Percentiles rank a stretch among this genome's conserved stretches.
Evolutionary conservation across 2,888 invertebrate species (phyloP).

Genomic region (Ethmia dodecea): DNA sequence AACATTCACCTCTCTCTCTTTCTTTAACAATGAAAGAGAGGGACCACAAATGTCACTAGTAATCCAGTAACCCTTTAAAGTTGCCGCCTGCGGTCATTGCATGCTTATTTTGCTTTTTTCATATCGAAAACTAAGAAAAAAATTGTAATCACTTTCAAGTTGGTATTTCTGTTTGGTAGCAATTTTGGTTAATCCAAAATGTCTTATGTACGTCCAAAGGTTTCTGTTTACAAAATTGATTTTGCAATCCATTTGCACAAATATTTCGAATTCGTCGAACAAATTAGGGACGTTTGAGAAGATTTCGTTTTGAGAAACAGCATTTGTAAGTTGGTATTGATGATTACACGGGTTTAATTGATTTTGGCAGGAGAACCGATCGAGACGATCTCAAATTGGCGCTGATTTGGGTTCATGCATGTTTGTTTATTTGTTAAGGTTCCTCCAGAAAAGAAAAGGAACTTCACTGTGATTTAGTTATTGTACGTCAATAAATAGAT

Average conservation of each 20-base stretch:
- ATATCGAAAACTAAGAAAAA: conserved; percentile 67
- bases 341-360: conserved; percentile 64
- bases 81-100: conserved; percentile 63
- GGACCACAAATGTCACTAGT: conserved; percentile 45
- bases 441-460: too few relatives aligned
- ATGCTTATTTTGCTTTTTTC: conserved; percentile 55
- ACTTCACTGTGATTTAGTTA: too few relatives aligned
- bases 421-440: conserved; percentile 48
- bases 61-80: conserved; percentile 48
- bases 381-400: conserved; percentile 49
- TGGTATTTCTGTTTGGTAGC: conserved; percentile 55
- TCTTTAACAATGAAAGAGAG: conserved; percentile 24
- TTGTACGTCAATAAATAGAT: too few relatives aligned
- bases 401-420: conserved; percentile 25
- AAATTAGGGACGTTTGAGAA: too few relatives aligned
- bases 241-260: too few relatives aligned
- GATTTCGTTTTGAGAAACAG: too few relatives aligned
- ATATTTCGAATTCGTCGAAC: too few relatives aligned
- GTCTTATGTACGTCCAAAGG: conserved; percentile 51
- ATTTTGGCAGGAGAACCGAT: conserved; percentile 61
- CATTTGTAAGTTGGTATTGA: conserved; percentile 19
- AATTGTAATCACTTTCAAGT: conserved; percentile 34
- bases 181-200: conserved; percentile 63
- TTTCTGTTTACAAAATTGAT: conserved; percentile 32
- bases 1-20: conserved; percentile 34